Conservation (phyloP, 2,113 vertebrate species). For the Arenaria interpres region DNA sequence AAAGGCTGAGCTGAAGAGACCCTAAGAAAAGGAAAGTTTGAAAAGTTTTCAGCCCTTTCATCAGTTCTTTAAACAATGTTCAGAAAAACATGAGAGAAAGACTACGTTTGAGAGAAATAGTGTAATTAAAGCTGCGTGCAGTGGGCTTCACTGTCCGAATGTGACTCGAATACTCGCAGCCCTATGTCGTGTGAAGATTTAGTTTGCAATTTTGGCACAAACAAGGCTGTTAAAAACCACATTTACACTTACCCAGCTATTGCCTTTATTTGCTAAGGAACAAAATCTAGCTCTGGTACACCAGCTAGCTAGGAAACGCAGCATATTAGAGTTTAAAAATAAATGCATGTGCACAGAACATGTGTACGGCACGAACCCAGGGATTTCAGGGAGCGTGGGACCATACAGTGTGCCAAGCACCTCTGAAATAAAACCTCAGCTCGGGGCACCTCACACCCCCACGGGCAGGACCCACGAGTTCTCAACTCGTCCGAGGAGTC, state of each 20-base stretch:
- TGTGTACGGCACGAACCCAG: not conserved
- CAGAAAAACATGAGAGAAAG: conserved; percentile 35
- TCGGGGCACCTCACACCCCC: not conserved
- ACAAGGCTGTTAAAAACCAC: not conserved
- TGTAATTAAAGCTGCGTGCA: not conserved
- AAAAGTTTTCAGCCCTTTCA: conserved; percentile 58
- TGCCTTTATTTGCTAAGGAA: not conserved
- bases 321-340: not conserved
- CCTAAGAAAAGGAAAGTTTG: conserved; percentile 41
- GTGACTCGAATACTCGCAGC: conserved; percentile 4
- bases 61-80: conserved; percentile 57
- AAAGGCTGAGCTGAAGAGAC: conserved; percentile 18
- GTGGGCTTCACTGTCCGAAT: not conserved
- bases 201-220: not conserved
- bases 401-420: rapidly evolving
- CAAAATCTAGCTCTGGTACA: not conserved
- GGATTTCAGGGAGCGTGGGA: not conserved
- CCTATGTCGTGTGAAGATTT: not conserved
- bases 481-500: rapidly evolving
- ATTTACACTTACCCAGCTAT: not conserved
- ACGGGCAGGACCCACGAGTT: not conserved
- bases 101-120: not conserved
- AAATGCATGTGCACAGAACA: not conserved
- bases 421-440: not conserved
- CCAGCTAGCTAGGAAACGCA: not conserved